These are phyloP conservation scores for Nowickia ferox DNA, from an alignment of 2,888 invertebrate genomes.

Conservation along the genomic window DNA sequence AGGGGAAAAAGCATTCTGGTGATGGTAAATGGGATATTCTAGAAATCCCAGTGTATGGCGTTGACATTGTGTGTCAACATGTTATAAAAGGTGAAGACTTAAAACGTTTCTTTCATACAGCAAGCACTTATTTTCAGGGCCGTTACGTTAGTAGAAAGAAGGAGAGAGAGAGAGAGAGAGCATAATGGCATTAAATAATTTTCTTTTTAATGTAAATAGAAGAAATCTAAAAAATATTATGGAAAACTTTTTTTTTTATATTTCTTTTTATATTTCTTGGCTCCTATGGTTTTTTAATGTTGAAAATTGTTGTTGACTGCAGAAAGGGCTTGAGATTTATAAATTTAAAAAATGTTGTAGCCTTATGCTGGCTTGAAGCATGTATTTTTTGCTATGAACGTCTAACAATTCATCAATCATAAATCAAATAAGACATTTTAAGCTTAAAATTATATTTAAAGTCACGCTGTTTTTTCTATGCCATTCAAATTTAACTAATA, in stretches of 20 bases:
- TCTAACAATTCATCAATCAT: too few relatives aligned
- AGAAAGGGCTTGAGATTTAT: too few relatives aligned
- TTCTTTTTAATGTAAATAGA: conserved; percentile 34
- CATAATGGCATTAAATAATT: conserved; percentile 54
- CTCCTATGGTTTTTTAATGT: too few relatives aligned
- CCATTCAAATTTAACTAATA: too few relatives aligned
- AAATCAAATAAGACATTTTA: too few relatives aligned
- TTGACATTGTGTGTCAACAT: conserved; percentile 53
- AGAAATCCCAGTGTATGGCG: conserved; percentile 41
- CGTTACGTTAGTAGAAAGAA: not conserved
- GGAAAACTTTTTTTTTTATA: not conserved
- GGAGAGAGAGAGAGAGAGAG: too few relatives aligned
- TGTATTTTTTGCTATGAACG: too few relatives aligned
- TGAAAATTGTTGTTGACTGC: too few relatives aligned
- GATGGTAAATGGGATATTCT: conserved; percentile 29
- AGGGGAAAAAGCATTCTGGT: not conserved
- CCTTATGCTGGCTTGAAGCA: too few relatives aligned
- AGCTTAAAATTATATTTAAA: too few relatives aligned
- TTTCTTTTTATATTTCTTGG: not conserved
- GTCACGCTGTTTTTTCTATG: too few relatives aligned
- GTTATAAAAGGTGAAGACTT: conserved; percentile 36
- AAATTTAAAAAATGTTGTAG: too few relatives aligned
- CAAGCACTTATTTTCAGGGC: not conserved
- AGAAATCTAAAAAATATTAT: conserved; percentile 9
- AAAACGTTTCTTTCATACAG: conserved; percentile 18